phyloP scores from a whole-genome alignment of 2,888 invertebrate species.

The Folsomia candida region DNA sequence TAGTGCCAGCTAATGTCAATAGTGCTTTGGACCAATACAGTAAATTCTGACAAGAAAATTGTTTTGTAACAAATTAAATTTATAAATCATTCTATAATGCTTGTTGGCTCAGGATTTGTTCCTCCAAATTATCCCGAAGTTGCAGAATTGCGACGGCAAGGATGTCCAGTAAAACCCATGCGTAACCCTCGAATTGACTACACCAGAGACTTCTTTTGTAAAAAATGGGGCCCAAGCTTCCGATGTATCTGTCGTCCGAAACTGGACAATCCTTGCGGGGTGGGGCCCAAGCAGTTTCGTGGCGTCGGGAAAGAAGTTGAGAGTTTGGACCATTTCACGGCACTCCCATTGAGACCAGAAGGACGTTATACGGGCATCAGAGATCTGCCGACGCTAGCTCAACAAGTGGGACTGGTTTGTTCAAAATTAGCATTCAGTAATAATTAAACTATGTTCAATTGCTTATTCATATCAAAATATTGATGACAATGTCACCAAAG shows the following conservation, averaged over 20 bases:
- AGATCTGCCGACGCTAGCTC: background rate
- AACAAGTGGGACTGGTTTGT: background rate
- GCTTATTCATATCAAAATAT: no score
- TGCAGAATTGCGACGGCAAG: background rate
- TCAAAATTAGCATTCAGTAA: no score
- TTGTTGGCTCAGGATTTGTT: background rate
- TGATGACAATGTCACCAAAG: no score
- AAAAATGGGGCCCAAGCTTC: conserved; percentile 7
- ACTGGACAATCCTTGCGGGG: background rate
- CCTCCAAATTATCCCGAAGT: background rate
- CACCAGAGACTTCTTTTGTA: conserved; percentile 6
- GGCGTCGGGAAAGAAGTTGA: conserved; percentile 3
- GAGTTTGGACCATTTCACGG: conserved; percentile 6
- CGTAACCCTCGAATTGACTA: background rate
- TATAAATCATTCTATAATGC: no score
- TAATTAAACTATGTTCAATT: no score
- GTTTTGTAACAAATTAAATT: no score
- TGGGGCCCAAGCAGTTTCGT: background rate
- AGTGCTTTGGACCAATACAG: no score
- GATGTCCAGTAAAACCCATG: background rate
- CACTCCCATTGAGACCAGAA: background rate
- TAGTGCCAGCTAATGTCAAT: no score
- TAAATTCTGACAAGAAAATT: no score
- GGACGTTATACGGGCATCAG: background rate
- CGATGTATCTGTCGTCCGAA: conserved; percentile 5